These are phyloP conservation scores for Platycnemis pennipes DNA, from an alignment of 2,888 invertebrate genomes.

Conservation along the genomic window DNA sequence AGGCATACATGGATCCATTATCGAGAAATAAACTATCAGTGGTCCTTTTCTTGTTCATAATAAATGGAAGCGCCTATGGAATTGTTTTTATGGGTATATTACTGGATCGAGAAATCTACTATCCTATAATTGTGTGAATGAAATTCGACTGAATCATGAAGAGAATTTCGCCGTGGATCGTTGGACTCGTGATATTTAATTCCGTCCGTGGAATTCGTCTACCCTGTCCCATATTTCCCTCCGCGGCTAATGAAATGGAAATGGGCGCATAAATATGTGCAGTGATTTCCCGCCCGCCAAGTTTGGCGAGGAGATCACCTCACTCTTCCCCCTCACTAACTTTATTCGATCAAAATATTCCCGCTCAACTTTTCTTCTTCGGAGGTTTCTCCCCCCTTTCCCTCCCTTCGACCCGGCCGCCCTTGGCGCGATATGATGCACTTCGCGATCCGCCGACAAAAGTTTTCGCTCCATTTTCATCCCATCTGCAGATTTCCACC, in stretches of 20 bases:
- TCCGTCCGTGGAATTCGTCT: neutral
- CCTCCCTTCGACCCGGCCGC: neutral
- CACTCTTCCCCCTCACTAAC: neutral
- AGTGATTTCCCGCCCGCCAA: neutral
- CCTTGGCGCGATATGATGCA: neutral
- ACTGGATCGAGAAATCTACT: no score
- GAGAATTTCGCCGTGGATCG: no score
- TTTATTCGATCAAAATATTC: neutral
- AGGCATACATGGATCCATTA: no score
- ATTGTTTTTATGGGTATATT: no score
- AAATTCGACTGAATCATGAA: neutral
- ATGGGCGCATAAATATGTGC: neutral
- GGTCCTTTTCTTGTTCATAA: no score
- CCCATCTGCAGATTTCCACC: neutral
- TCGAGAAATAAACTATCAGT: no score
- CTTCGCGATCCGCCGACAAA: neutral
- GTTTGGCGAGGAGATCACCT: neutral
- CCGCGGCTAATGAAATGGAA: neutral
- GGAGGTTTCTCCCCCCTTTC: neutral
- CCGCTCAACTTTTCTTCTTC: neutral
- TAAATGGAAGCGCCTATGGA: no score
- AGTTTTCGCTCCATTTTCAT: neutral
- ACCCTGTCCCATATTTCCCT: neutral
- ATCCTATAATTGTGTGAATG: neutral
- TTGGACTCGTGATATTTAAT: neutral